Conservation (phyloP, 2,797 vertebrate genomes). For the Dipus sagitta region DNA sequence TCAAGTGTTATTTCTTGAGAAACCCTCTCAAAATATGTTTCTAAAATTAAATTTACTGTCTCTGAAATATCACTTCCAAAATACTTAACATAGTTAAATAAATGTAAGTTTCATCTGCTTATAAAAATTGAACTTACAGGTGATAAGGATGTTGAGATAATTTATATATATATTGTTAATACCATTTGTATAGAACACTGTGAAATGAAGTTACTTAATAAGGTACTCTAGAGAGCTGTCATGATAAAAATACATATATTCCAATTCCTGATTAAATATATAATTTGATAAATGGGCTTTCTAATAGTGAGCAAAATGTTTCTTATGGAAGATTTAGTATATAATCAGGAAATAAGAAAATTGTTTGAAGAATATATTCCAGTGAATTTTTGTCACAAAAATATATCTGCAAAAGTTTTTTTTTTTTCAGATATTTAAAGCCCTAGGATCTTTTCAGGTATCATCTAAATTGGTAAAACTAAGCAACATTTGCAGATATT, state of each 20-base stretch:
- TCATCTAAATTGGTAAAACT: constrained; percentile 25
- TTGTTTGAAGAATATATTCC: constrained; percentile 7
- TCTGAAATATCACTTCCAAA: constrained; percentile 44
- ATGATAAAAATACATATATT: neutral
- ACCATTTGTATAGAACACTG: neutral
- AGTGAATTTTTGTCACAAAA: constrained; percentile 9
- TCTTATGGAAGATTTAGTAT: constrained; percentile 26
- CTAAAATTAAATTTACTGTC: constrained; percentile 50
- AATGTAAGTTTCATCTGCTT: neutral
- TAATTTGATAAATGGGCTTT: neutral
- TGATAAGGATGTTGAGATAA: neutral
- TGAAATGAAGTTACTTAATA: neutral
- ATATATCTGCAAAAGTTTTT: neutral
- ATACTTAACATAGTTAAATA: constrained; percentile 53
- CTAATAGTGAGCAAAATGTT: neutral
- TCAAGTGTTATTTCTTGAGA: constrained; percentile 68
- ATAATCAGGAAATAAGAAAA: constrained; percentile 35
- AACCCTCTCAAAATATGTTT: constrained; percentile 59
- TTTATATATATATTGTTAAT: constrained; percentile 6
- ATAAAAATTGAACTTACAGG: neutral
- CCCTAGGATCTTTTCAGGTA: neutral
- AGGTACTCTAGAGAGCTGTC: neutral
- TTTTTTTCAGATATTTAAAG: constrained; percentile 35
- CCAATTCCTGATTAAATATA: neutral
- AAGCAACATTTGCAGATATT: neutral